Percentiles rank a stretch among this genome's conserved stretches.
phyloP scores from a whole-genome alignment of 2,797 vertebrate genomes.

The Pterois miles region DNA sequence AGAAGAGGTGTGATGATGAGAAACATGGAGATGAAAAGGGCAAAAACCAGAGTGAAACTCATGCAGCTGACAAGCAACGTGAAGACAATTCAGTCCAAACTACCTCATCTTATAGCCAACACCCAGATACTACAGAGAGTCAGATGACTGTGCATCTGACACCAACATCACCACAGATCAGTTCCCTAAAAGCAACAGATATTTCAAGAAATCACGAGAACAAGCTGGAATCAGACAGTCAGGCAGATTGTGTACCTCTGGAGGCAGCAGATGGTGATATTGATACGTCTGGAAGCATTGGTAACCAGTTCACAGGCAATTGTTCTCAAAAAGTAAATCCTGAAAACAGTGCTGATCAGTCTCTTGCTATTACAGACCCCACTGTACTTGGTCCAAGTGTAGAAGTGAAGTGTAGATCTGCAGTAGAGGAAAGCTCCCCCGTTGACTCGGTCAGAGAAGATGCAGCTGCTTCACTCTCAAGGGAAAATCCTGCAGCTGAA shows the following conservation, averaged over 20 bases:
- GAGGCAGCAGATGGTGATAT: not conserved
- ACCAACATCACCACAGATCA: not conserved
- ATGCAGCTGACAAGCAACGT: not conserved
- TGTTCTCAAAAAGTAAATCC: not conserved
- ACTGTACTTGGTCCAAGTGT: not conserved
- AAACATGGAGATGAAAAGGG: slow-evolving; percentile 4
- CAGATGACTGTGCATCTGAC: not conserved
- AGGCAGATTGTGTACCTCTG: not conserved
- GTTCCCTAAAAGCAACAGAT: slow-evolving; percentile 2
- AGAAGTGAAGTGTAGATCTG: not conserved
- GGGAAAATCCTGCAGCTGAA: not conserved
- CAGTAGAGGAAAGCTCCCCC: not conserved
- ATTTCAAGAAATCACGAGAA: slow-evolving; percentile 6
- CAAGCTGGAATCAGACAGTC: not conserved
- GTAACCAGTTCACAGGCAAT: not conserved
- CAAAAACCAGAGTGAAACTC: not conserved
- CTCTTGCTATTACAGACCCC: not conserved
- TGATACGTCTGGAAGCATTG: not conserved
- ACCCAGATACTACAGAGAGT: not conserved
- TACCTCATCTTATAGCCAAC: not conserved
- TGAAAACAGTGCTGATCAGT: not conserved
- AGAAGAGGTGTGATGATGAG: not conserved
- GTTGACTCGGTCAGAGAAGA: slow-evolving; percentile 20
- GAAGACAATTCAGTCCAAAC: slow-evolving; percentile 17
- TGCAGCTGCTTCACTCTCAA: not conserved